Evolutionary conservation across 2,797 vertebrate genomes (phyloP).

Genomic region (Rhynchonycteris naso): DNA sequence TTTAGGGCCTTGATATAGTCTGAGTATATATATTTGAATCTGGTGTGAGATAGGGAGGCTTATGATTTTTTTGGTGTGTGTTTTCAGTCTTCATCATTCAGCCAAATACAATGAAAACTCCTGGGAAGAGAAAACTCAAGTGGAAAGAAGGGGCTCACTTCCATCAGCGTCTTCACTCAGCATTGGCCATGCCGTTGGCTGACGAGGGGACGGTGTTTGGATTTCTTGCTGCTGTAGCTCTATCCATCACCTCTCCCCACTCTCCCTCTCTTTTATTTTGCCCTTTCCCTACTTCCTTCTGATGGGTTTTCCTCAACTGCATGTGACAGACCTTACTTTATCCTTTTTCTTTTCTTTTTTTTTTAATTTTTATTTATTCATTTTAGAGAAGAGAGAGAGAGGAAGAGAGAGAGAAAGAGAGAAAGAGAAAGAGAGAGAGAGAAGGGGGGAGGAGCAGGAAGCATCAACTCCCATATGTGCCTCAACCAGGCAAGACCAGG

Average conservation of each 20-base stretch:
- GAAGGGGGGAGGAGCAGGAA: too few species aligned
- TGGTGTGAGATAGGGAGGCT: not conserved
- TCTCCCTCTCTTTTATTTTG: not conserved
- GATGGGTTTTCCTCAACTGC: not conserved
- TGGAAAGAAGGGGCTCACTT: not conserved
- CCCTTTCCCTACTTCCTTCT: not conserved
- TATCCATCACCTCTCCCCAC: not conserved
- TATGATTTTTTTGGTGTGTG: constrained; percentile 18
- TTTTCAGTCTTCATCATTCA: constrained; percentile 4
- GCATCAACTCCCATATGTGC: too few species aligned
- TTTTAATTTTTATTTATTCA: too few species aligned
- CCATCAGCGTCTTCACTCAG: not conserved
- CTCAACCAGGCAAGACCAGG: too few species aligned
- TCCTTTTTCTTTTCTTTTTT: not conserved
- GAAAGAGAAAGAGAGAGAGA: too few species aligned
- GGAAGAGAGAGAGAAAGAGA: too few species aligned
- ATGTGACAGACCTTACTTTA: not conserved
- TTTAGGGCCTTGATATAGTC: not conserved
- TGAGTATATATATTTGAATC: not conserved
- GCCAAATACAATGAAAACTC: not conserved
- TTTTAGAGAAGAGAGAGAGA: too few species aligned
- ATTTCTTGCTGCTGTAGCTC: not conserved
- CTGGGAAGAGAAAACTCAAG: not conserved
- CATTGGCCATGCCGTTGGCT: not conserved
- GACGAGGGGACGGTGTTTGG: not conserved